These are phyloP conservation scores for Drosophila nigromelanica DNA, from an alignment of 1,140 invertebrate genomes.

Conservation along the genomic window DNA sequence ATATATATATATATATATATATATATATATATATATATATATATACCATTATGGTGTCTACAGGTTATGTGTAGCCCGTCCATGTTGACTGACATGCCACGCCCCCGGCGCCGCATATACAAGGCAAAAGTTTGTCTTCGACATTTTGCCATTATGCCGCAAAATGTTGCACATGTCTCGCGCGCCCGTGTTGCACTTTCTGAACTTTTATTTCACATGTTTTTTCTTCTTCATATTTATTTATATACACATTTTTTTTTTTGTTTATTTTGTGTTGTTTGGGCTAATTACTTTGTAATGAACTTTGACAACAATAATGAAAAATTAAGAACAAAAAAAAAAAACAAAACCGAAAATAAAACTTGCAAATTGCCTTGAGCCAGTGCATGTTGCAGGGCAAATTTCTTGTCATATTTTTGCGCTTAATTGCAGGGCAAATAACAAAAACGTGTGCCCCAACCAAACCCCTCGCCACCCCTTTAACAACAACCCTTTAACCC, in stretches of 20 bases:
- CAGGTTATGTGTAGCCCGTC: conserved; percentile 1
- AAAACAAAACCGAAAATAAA: conserved; percentile 56
- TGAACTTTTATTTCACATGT: conserved; percentile 37
- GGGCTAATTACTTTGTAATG: conserved; percentile 80
- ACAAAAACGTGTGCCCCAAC: not conserved
- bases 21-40: not conserved
- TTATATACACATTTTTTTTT: conserved; percentile 16
- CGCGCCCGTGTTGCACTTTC: conserved; percentile 45
- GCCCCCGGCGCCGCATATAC: not conserved
- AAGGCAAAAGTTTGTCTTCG: conserved; percentile 55
- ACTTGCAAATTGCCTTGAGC: conserved; percentile 39
- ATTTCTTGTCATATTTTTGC: conserved; percentile 30
- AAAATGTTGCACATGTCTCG: conserved; percentile 73
- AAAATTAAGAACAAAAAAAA: not conserved
- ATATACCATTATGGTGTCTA: not conserved
- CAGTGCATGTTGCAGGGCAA: conserved; percentile 12
- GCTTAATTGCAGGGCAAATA: conserved; percentile 56
- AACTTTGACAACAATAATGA: conserved; percentile 69
- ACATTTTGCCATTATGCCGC: conserved; percentile 42
- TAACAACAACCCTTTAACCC: not conserved
- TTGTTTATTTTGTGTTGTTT: conserved; percentile 21
- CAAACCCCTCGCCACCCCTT: not conserved
- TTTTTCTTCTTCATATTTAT: conserved; percentile 47
- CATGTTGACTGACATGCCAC: conserved; percentile 19
- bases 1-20: no score